These are phyloP conservation scores for Sebastes aleutianus DNA, from an alignment of 2,797 vertebrate genomes.

Conservation along the genomic window DNA sequence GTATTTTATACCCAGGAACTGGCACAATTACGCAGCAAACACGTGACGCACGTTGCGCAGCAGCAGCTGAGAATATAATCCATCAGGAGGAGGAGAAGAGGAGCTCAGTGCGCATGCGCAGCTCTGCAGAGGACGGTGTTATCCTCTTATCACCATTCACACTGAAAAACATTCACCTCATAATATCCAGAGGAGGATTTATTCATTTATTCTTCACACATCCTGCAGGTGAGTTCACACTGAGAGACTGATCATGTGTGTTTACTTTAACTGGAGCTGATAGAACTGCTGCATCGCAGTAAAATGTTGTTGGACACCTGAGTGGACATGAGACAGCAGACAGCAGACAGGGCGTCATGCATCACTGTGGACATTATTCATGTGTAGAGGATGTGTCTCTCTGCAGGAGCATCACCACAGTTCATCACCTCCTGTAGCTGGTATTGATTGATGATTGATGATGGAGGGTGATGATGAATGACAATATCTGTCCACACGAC, in stretches of 20 bases:
- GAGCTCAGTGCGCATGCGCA: slow-evolving; percentile 52
- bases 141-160: slow-evolving; percentile 10
- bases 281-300: not conserved
- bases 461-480: slow-evolving; percentile 14
- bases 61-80: not conserved
- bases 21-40: not conserved
- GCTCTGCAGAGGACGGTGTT: slow-evolving; percentile 36
- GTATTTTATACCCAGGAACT: not conserved
- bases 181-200: too few species aligned
- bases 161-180: not conserved
- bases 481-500: slow-evolving; percentile 9
- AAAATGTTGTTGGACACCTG: slow-evolving; percentile 29
- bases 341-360: not conserved
- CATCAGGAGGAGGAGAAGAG: too few species aligned
- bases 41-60: slow-evolving; percentile 34
- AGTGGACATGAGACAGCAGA: slow-evolving; percentile 13
- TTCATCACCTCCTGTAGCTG: not conserved
- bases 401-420: not conserved
- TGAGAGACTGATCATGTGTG: not conserved
- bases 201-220: not conserved
- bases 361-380: not conserved
- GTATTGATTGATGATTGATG: slow-evolving; percentile 20
- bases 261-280: too few species aligned
- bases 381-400: not conserved
- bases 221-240: slow-evolving; percentile 59